phyloP scores from a whole-genome alignment of 2,797 vertebrate genomes.

The Clarias fuscus region DNA sequence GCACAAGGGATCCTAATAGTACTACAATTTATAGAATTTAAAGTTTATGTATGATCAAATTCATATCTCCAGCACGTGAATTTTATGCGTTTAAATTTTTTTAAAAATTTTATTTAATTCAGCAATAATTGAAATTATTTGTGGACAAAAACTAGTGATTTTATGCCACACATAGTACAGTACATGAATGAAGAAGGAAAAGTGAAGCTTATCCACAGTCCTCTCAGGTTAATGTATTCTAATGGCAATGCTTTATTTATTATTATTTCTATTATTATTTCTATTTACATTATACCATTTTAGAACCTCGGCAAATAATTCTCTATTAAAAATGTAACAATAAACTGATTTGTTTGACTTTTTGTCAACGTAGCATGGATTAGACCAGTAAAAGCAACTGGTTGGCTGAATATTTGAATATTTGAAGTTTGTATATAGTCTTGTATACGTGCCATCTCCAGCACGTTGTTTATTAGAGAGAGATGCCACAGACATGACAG shows the following conservation, averaged over 20 bases:
- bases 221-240: too few relatives aligned
- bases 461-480: not conserved
- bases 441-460: not conserved
- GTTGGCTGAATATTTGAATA: not conserved
- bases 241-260: too few relatives aligned
- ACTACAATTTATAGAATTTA: not conserved
- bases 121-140: not conserved
- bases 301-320: not conserved
- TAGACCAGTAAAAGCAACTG: not conserved
- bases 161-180: not conserved
- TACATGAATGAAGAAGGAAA: not conserved
- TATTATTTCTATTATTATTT: too few relatives aligned
- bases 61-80: not conserved
- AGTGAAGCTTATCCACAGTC: not conserved
- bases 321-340: not conserved
- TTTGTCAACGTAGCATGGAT: not conserved
- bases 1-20: not conserved
- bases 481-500: not conserved
- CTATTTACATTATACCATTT: not conserved
- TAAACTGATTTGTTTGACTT: not conserved
- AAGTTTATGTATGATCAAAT: not conserved
- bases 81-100: not conserved
- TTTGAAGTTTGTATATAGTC: not conserved
- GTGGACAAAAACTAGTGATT: not conserved
- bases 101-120: too few relatives aligned